phyloP scores from a whole-genome alignment of 2,888 invertebrate genomes.

The Drosophila hamatofila region DNA sequence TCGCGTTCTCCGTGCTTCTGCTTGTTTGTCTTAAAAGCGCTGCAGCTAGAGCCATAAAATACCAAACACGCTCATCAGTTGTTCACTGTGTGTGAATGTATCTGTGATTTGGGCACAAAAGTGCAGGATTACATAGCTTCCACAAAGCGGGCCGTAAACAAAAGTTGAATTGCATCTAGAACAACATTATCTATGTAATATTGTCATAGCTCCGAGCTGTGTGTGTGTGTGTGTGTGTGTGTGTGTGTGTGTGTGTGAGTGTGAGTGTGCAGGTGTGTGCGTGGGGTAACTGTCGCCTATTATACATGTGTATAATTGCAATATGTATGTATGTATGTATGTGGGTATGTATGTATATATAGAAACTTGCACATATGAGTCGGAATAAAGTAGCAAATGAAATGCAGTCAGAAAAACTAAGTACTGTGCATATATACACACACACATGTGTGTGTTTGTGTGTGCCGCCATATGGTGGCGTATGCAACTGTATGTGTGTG shows the following conservation, averaged over 20 bases:
- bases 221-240: constrained; percentile 1
- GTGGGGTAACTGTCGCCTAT: constrained; percentile 16
- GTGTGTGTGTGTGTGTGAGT: constrained; percentile 4
- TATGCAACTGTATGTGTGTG: constrained; percentile 24
- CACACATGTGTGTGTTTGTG: constrained; percentile 17
- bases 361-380: constrained; percentile 13
- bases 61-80: constrained; percentile 55
- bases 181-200: constrained; percentile 55
- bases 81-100: background rate
- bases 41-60: constrained; percentile 48
- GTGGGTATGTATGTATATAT: constrained; percentile 12
- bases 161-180: constrained; percentile 51
- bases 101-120: constrained; percentile 12
- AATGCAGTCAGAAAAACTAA: constrained; percentile 39
- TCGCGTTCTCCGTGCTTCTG: background rate
- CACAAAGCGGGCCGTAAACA: constrained; percentile 18
- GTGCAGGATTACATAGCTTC: constrained; percentile 30
- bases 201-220: constrained; percentile 39
- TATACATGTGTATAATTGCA: constrained; percentile 14
- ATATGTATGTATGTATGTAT: constrained; percentile 16
- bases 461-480: constrained; percentile 28
- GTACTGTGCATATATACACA: constrained; percentile 20
- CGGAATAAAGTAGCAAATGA: constrained; percentile 52
- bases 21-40: constrained; percentile 39
- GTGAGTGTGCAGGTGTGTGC: constrained; percentile 1